These are phyloP conservation scores for Tarsius wallacei DNA, from an alignment of 2,797 vertebrate genomes.

Conservation along the genomic window DNA sequence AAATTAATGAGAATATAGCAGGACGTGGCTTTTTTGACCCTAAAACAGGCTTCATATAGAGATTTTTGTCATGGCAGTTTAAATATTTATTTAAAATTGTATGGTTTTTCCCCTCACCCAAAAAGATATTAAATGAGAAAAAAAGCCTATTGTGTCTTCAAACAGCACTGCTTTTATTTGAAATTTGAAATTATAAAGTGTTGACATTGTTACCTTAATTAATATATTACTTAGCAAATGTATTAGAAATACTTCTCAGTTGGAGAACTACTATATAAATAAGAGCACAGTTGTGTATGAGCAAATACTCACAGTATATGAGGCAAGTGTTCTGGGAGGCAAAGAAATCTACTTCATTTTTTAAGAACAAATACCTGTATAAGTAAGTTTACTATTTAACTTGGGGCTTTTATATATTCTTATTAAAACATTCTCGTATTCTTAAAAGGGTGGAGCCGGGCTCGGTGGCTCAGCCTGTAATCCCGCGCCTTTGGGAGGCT, in stretches of 20 bases:
- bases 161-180: neutral
- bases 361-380: neutral
- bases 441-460: neutral
- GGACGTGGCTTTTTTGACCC: neutral
- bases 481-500: too few relatives aligned
- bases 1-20: neutral
- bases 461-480: too few relatives aligned
- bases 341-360: neutral
- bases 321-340: neutral
- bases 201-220: neutral
- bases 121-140: neutral
- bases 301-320: neutral
- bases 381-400: neutral
- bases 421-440: neutral
- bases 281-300: neutral
- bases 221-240: neutral
- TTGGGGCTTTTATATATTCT: neutral
- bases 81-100: neutral
- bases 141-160: neutral
- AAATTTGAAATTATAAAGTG: neutral
- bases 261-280: neutral
- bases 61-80: neutral
- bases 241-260: neutral
- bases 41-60: neutral
- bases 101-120: neutral